Base-by-base conservation (phyloP, 2,888 invertebrate species). In the Beris morrisii region DNA sequence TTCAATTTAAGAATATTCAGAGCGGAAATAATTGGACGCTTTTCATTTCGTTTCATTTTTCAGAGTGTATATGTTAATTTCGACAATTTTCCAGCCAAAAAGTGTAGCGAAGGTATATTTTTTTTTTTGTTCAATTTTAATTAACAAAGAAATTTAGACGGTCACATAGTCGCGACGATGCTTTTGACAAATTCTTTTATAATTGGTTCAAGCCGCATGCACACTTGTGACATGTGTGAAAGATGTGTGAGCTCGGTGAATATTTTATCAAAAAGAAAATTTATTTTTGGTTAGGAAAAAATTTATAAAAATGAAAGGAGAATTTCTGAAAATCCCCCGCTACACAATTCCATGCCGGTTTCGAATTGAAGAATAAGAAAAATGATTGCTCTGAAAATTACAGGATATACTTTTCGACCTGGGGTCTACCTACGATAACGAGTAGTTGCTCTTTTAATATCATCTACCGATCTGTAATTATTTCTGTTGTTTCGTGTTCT, bases 401-500 rank as follows among this genome's bases (percentile, higher is more conserved):
- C 5, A 38, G 7, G 52, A 28, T 31, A 53, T 53, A 53, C 53
- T 53, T 30, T 50, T n/a, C 22, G 4, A 11, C 31, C 30, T 53
- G 30, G 30, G 30, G 30, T 30, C 6, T 53, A 53, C 53, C 53
- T 53, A 11, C 22, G 22, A 53, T 53, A 53, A 53, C 53, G 53
- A 53, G 53, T 30, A 52, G 53, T 53, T 53, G 53, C 48, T 30
- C 30, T 59, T 59, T 48, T 48, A 59, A 59, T 46, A 59, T 48
- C 58, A 59, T 59, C 30, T 48, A 46, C 46, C 48, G 58, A 59
- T 59, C 58, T 59, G 46, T 59, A 59, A 59, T 59, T 59, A 59
- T 59, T 59, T 59, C 58, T 46, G 48, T 48, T 48, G 31, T 46
- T n/a, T 46, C 48, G 38, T 38, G 9, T 38, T 38, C 9, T 38